Base-by-base conservation (phyloP, 92 coral and sea anemone species). In the Zoanthus sociatus region DNA sequence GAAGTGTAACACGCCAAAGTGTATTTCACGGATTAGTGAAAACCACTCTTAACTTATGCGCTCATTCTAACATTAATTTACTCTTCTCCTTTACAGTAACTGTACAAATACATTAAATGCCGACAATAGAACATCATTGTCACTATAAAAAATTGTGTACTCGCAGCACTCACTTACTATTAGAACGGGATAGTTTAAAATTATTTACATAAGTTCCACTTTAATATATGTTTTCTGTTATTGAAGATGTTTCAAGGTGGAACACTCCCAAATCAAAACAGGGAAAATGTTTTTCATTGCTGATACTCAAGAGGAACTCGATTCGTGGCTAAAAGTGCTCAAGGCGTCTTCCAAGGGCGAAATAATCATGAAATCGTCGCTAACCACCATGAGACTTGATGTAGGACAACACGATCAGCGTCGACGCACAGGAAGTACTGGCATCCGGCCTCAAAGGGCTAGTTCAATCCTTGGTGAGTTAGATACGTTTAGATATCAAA, bases 231-330 rank as follows among this genome's bases (percentile, higher is more conserved):
- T 76, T 42, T 9, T 85, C 56, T 72, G 2, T 86, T 26, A 17
- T 79, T 8, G 6, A 78, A 97, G 99, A 79, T 94, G 97, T 79
- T 97, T 97, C 78, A 97, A 93, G 77, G 91, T 95, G 42, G 97
- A 93, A 74, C 79, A 88, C 61, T 81, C 94, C 10, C 95, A 89
- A 5, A 66, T 89, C 26, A 97, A 95, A 87, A 83, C 94, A 32
- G 83, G 84, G 1, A 93, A 87, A 74, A 83, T 79, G 30, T 73
- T 67, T 69, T 90, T 97, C 66, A 92, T 91, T 58, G 97, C 99
- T 1, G 96, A 97, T 73, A 92, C 78, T 66, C 89, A 97, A 56
- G 95, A 92, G 31, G 98, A 93, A 48, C 89, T 94, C 89, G 94
- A 92, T 50, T 84, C 45, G 53, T 96, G 99, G 99, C 75, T 97